A percentile compares a stretch with the other conserved stretches of the same genome.
phyloP scores from a whole-genome alignment of 2,113 vertebrate genomes.

The Megatriorchis doriae region DNA sequence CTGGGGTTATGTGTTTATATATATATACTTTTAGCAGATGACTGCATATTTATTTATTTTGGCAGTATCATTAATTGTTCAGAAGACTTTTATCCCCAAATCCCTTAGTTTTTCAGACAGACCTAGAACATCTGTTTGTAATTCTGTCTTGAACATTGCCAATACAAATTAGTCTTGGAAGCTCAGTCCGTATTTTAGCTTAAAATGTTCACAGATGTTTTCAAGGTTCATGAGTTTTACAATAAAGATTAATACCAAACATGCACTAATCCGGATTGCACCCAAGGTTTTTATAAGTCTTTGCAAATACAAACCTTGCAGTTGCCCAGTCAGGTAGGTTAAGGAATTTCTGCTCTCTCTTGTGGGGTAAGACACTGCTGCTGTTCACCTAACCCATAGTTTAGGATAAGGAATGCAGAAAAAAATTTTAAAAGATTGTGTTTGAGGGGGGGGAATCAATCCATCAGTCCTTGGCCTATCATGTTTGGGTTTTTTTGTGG shows the following conservation, averaged over 20 bases:
- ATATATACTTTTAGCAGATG: not conserved
- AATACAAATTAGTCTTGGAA: conserved; percentile 1
- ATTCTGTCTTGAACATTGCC: not conserved
- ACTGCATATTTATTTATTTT: conserved; percentile 6
- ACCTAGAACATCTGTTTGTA: conserved; percentile 24
- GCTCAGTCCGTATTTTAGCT: not conserved
- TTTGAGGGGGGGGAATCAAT: not conserved
- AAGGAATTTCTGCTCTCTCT: not conserved
- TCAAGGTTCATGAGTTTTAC: conserved; percentile 5
- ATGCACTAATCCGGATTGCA: not conserved
- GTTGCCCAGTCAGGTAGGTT: not conserved
- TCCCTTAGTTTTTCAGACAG: not conserved
- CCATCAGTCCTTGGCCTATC: not conserved
- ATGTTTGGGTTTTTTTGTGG: fast-evolving
- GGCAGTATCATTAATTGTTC: not conserved
- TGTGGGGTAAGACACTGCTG: not conserved
- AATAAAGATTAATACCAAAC: not conserved
- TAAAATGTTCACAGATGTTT: not conserved
- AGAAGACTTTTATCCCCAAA: not conserved
- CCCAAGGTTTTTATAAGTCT: not conserved
- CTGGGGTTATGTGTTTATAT: not conserved
- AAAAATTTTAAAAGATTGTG: not conserved
- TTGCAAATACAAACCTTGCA: not conserved
- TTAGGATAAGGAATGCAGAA: not conserved
- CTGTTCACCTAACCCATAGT: not conserved